Evolutionary conservation across 2,888 invertebrate genomes (phyloP).

Genomic region (Apodemia hepburni): DNA sequence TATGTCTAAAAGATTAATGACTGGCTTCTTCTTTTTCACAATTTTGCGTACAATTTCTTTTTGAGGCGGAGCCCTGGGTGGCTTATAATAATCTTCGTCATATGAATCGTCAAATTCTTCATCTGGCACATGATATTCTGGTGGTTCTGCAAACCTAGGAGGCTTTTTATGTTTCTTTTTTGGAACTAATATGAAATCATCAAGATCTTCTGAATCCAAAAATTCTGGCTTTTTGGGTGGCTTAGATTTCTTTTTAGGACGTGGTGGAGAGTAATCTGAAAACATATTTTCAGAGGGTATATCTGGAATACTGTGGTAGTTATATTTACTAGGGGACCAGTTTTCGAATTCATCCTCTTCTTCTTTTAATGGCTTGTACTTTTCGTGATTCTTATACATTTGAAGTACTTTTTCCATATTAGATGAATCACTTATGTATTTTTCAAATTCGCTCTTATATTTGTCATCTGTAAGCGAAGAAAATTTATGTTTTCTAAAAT

Average conservation of each 20-base stretch:
- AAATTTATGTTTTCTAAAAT: constrained; percentile 51
- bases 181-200: constrained; percentile 64
- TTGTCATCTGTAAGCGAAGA: constrained; percentile 44
- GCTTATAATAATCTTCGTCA: constrained; percentile 48
- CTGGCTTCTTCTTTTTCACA: constrained; percentile 60
- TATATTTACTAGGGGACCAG: constrained; percentile 41
- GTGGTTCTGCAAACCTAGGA: constrained; percentile 43
- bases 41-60: constrained; percentile 63
- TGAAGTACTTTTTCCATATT: constrained; percentile 54
- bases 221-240: constrained; percentile 54
- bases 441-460: constrained; percentile 54
- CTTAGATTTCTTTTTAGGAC: constrained; percentile 58
- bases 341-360: constrained; percentile 47
- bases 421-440: constrained; percentile 47
- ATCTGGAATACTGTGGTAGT: constrained; percentile 51
- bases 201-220: constrained; percentile 49
- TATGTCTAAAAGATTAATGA: constrained; percentile 64
- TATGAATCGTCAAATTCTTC: constrained; percentile 57
- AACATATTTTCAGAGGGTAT: constrained; percentile 49
- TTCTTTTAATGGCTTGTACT: constrained; percentile 48
- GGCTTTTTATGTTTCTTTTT: constrained; percentile 65
- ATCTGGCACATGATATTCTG: constrained; percentile 52
- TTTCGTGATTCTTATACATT: constrained; percentile 41
- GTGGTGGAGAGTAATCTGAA: constrained; percentile 49
- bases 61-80: constrained; percentile 42